Evolutionary conservation across 1,140 invertebrate genomes (phyloP).

Genomic region (Drosophila elegans): DNA sequence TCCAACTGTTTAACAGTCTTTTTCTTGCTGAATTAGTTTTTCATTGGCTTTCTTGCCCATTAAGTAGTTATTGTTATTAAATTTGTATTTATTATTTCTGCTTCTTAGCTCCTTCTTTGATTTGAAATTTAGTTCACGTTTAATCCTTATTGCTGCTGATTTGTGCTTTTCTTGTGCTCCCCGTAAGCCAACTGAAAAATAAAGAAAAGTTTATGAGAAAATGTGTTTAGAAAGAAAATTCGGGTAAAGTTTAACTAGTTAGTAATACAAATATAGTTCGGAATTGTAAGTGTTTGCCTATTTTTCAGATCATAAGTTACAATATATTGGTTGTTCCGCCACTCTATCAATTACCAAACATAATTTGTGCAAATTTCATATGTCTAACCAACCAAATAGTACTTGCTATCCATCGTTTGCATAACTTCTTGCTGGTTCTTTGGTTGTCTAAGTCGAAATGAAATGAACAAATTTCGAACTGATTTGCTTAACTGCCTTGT

Average conservation of each 20-base stretch:
- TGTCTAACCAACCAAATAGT: not conserved
- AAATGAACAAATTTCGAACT: slow-evolving; percentile 1
- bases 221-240: not conserved
- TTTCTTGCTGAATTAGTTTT: too few species aligned
- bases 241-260: too few species aligned
- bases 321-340: too few species aligned
- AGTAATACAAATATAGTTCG: too few species aligned
- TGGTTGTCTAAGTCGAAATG: not conserved
- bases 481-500: slow-evolving; percentile 18
- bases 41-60: not conserved
- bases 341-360: not conserved
- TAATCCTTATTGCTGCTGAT: too few species aligned
- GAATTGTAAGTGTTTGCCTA: too few species aligned
- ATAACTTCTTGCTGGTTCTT: slow-evolving; percentile 11
- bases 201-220: not conserved
- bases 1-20: too few species aligned
- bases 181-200: slow-evolving; percentile 41
- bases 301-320: not conserved
- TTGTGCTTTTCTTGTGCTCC: slow-evolving; percentile 32
- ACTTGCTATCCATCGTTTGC: not conserved
- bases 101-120: not conserved
- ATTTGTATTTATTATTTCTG: not conserved
- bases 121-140: not conserved
- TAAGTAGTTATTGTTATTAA: not conserved
- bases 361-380: not conserved